Base-by-base conservation (phyloP, 2,113 vertebrate genomes). In the Puffinus mauretanicus region DNA sequence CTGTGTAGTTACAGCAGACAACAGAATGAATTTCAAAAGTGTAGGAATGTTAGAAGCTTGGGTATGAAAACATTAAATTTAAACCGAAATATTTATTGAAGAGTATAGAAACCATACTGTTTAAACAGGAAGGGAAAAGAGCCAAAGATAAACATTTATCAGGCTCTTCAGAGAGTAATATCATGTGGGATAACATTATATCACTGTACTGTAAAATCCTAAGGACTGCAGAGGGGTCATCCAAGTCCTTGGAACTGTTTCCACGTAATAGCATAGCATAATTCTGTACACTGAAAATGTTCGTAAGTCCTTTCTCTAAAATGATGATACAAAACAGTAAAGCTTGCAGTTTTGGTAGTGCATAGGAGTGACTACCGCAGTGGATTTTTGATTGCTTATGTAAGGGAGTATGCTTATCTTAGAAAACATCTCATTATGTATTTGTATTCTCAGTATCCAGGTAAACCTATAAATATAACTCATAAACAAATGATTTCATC, bases 131-230 rank as follows among this genome's bases (percentile, higher is more conserved):
- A 94, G 36, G 62, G 55, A 79, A 91, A 66, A 84, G 55, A 82
- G 72, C 85, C 80, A 84, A 92, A 86, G 92, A 80, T 82, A 93
- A 95, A 79, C 70, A 82, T 90, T 88, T 93, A 64, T 93, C 80
- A 88, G 47, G 24, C 61, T 93, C 96, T 93, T 82, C 36, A 40
- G 92, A 88, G 94, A 89, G 65, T 40, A 75, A 18, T 96, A 71
- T 86, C 86, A 90, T 82, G 51, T 60, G 40, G 15, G 34, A 75
- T 52, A 78, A 67, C 57, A 40, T 94, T 93, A 6, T 96, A 78
- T 88, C 6, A 19, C 62, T 82, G 27, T 61, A 24, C 27, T 72
- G 80, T 79, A 71, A 95, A 95, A 92, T 91, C 36, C 30, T 42
- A 61, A n/a, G 40, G 47, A 79, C 83, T 89, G 44, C 20, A 42